phyloP scores from a whole-genome alignment of 2,797 vertebrate species.

The Dendrocincla fuliginosa region DNA sequence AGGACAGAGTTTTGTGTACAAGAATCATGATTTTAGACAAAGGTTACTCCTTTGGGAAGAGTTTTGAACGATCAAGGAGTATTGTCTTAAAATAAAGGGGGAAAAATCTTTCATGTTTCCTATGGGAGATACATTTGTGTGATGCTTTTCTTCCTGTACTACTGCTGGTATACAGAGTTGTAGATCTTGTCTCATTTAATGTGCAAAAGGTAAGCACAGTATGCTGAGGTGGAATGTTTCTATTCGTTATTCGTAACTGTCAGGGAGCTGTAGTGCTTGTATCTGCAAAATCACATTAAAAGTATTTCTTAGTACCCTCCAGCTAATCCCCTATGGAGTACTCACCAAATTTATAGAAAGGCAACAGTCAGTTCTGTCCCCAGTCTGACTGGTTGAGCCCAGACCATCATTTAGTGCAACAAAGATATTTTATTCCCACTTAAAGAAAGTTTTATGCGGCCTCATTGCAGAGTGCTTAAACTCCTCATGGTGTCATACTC shows the following conservation, averaged over 20 bases:
- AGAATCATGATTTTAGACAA: background rate
- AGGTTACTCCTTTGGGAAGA: background rate
- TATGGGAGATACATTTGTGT: background rate
- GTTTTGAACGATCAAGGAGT: background rate
- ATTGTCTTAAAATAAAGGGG: background rate
- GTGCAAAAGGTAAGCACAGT: background rate
- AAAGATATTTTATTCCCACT: background rate
- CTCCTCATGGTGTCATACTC: background rate
- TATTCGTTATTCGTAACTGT: background rate
- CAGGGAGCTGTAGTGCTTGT: background rate
- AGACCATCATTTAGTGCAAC: background rate
- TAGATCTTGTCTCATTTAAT: background rate
- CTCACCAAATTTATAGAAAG: background rate
- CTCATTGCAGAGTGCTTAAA: background rate
- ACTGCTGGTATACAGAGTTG: background rate
- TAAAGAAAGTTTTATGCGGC: background rate
- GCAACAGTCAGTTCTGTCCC: background rate
- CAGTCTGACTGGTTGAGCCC: accelerated
- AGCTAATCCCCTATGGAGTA: background rate
- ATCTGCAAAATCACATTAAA: background rate
- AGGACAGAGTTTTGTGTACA: background rate
- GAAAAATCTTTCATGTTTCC: background rate
- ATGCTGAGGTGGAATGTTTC: background rate
- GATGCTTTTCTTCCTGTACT: background rate
- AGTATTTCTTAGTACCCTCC: background rate